These are phyloP conservation scores for Rhopalosiphum padi DNA, from an alignment of 1,140 invertebrate species.

Conservation along the genomic window DNA sequence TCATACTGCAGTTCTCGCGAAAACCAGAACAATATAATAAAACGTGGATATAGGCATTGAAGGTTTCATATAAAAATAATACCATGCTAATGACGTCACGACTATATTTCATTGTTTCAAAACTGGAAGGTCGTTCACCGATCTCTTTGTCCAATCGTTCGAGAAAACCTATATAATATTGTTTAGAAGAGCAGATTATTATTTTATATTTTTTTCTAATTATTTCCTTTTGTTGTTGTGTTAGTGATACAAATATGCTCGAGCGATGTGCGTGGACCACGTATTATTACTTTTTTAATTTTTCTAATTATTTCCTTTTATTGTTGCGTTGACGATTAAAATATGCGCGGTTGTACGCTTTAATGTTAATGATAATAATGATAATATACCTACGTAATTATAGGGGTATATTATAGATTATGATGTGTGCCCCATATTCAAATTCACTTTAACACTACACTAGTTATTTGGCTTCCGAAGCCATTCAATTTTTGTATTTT, in stretches of 20 bases:
- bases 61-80: constrained; percentile 13
- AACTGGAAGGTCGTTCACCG: constrained; percentile 51
- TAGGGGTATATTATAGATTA: not conserved
- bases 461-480: constrained; percentile 49
- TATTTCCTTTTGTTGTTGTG: not conserved
- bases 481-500: constrained; percentile 33
- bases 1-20: not conserved
- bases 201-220: not conserved
- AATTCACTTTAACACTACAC: not conserved
- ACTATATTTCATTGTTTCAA: constrained; percentile 51
- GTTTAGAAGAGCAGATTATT: constrained; percentile 18
- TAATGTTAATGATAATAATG: not conserved
- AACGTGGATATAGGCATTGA: not conserved
- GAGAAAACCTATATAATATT: constrained; percentile 18
- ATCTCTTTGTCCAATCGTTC: constrained; percentile 38
- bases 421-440: not conserved
- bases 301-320: not conserved
- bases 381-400: not conserved
- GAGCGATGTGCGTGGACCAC: not conserved
- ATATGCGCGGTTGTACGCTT: not conserved
- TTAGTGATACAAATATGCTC: not conserved
- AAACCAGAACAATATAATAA: constrained; percentile 40
- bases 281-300: not conserved
- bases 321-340: not conserved
- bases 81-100: constrained; percentile 47